Evolutionary conservation across 2,113 vertebrate genomes (phyloP).

Genomic region (Dascyllus trimaculatus): DNA sequence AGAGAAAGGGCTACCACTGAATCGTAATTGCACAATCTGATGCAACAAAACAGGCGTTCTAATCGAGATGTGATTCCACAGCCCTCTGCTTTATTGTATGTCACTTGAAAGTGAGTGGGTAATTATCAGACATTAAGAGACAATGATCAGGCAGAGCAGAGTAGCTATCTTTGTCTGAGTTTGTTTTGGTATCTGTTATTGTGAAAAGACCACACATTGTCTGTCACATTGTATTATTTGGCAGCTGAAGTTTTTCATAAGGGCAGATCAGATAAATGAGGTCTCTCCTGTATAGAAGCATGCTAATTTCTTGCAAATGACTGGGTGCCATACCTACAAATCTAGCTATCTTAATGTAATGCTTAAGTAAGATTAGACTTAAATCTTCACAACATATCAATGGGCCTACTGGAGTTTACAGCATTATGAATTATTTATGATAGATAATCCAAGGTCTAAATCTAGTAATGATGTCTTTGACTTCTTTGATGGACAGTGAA

Average conservation of each 20-base stretch:
- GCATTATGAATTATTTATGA: slow-evolving; percentile 28
- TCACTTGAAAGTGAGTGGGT: no score
- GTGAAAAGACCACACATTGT: no score
- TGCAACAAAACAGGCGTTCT: no score
- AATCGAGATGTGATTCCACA: no score
- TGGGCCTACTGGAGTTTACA: background rate
- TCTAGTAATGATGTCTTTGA: slow-evolving; percentile 10
- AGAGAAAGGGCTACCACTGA: no score
- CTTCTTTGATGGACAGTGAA: slow-evolving; percentile 32
- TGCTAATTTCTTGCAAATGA: background rate
- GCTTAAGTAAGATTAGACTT: background rate
- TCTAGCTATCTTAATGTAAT: background rate
- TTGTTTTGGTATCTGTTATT: no score
- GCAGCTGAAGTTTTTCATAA: background rate
- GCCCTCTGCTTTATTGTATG: no score
- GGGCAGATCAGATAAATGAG: background rate
- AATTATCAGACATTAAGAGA: no score
- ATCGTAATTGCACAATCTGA: no score
- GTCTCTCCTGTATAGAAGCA: background rate
- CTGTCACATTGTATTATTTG: no score
- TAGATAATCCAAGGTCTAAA: slow-evolving; percentile 9
- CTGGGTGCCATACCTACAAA: background rate
- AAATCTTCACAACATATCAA: background rate
- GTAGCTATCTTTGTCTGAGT: no score
- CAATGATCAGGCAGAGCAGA: no score